Evolutionary conservation across 2,888 invertebrate species (phyloP), one percentile per base, ranked within the genome.

Genomic region (Yponomeuta malinellus): DNA sequence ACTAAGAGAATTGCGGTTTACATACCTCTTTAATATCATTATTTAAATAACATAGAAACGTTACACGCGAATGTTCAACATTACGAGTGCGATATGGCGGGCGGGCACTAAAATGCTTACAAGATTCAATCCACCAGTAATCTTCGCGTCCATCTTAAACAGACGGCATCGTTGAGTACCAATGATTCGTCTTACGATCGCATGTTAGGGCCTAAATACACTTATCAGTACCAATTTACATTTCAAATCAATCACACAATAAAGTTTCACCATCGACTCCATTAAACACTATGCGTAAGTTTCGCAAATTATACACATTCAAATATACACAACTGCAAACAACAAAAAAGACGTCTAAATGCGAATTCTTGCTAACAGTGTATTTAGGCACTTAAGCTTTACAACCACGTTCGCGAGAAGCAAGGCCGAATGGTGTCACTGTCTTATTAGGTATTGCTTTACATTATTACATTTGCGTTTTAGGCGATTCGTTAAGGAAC

Each of bases 1-100:
- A 70, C 12, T 8, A 63, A 48, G 29, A 70, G 33, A 70, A 70
- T 12, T 37, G 37, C 64, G 29, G 65, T 65, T 65, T 65, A 59
- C 12, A 12, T 59, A 59, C 52, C 52, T 59, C 64, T 70, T 64
- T 70, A 65, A 65, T 70, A 64, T 33, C 12, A 31, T 70, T 12
- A 48, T 64, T 86, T 86, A 82, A 84, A 78, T 84, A 84, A 83
- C 81, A 84, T 86, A 79, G 78, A 81, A 83, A 82, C 76, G 80
- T 76, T 80, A 85, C 85, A 85, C 77, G 81, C 74, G 80, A 43
- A 82, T 77, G 79, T 76, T 77, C 77, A 78, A 80, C 79, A 82
- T 80, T 78, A 77, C 78, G 80, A 79, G 78, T 79, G 79, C 52
- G 73, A 70, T 71, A 71, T 71, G 71, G 74, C 74, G 52, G 52